Base-by-base conservation (phyloP, 2,888 invertebrate genomes). In the Eristalinus sepulchralis region DNA sequence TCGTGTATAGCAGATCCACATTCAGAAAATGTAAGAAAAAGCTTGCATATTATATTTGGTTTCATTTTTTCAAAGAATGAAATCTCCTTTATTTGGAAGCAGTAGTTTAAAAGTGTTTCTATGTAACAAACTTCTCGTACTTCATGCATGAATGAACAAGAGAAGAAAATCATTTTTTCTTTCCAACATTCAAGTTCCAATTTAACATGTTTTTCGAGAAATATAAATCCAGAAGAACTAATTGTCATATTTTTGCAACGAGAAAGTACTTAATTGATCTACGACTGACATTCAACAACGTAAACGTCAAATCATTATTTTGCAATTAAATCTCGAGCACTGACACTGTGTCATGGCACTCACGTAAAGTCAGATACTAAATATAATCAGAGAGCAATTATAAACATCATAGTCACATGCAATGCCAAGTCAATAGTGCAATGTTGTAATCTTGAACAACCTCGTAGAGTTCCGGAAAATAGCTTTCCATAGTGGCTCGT, bases 381-480 rank as follows among this genome's bases (percentile, higher is more conserved):
- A 17, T 17, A 17, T 47, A 47, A 47, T 47, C 17, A 17, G 62
- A 1, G 3, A 3, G n/a, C 22, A 64, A 64, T 64, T 64, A 64
- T 39, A n/a, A n/a, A 34, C 20, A 63, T 63, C 36, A 36, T 34
- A 34, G 20, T 22, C 33, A 10, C 34, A 63, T 36, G 47, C 47
- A 47, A 47, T 47, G 47, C 47, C 36, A 24, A 36, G 22, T 24
- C 20, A 47, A 57, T 36, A 57, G 57, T 70, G 71, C 39, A 60
- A 60, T 39, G 27, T 33, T 63, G 68, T 20, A 13, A 47, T 31
- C 59, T 1, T 31, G 39, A 60, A 6, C 13, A 47, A 17, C 60
- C 60, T 9, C 60, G 55, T 27, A 36, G 17, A 60, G 60, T 60
- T 71, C 70, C 70, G 78, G 55, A 70, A 64, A 71, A 70, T 70